A percentile compares a stretch with the other conserved stretches of the same genome.
These are phyloP conservation scores for Dromaius novaehollandiae DNA, from an alignment of 2,113 vertebrate species.

Conservation along the genomic window DNA sequence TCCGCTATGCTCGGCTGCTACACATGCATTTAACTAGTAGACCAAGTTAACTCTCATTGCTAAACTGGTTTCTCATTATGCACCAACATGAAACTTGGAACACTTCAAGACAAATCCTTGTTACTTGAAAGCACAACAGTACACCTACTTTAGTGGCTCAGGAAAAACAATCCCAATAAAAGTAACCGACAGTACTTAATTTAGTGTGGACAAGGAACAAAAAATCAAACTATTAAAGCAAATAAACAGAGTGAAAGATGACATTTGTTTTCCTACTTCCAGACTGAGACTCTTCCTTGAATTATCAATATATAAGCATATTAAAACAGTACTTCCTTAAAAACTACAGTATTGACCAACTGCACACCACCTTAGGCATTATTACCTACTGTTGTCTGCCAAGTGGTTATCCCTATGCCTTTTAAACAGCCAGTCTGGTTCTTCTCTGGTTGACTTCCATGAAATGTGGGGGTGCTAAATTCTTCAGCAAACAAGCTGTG, in stretches of 20 bases:
- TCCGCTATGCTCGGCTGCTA: not conserved
- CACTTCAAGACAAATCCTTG: not conserved
- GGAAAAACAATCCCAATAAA: not conserved
- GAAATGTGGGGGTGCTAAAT: not conserved
- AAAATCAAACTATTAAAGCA: not conserved
- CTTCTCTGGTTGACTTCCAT: not conserved
- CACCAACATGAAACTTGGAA: not conserved
- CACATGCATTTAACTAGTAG: not conserved
- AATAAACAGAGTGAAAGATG: not conserved
- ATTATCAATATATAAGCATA: not conserved
- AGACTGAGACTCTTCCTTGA: not conserved
- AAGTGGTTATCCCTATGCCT: not conserved
- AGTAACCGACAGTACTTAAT: not conserved
- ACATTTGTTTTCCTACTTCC: not conserved
- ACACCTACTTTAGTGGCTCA: rapidly evolving
- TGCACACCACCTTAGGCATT: not conserved
- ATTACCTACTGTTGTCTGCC: not conserved
- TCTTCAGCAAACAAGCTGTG: not conserved
- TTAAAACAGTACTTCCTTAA: not conserved
- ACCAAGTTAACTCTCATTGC: not conserved
- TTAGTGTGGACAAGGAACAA: not conserved
- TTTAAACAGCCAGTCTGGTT: not conserved
- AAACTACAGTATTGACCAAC: rapidly evolving
- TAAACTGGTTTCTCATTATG: slow-evolving; percentile 54
- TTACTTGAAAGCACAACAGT: not conserved